phyloP scores from a whole-genome alignment of 2,888 invertebrate species.

The Thalpophila matura region DNA sequence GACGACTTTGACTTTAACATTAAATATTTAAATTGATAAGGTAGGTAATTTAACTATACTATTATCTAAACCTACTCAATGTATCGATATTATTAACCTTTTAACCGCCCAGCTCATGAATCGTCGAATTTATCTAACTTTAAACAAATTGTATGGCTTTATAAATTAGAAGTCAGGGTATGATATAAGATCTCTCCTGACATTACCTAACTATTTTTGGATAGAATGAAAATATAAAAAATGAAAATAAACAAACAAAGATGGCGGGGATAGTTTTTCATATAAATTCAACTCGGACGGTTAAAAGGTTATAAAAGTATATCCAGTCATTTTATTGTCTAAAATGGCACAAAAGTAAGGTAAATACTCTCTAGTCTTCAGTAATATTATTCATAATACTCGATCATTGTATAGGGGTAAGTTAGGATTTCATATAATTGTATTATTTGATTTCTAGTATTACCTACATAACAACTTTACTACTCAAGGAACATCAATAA shows the following conservation, averaged over 20 bases:
- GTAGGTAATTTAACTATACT: not conserved
- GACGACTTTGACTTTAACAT: conserved; percentile 44
- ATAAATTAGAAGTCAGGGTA: too few relatives aligned
- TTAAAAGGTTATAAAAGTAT: too few relatives aligned
- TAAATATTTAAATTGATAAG: conserved; percentile 35
- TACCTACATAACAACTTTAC: not conserved
- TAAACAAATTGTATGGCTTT: too few relatives aligned
- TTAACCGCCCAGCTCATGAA: too few relatives aligned
- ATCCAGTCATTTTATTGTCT: conserved; percentile 66
- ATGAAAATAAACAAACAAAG: too few relatives aligned
- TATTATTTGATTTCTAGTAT: not conserved
- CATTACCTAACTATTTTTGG: too few relatives aligned
- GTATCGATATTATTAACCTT: not conserved
- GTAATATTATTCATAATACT: conserved; percentile 20
- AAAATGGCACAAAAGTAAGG: conserved; percentile 59
- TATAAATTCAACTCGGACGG: too few relatives aligned
- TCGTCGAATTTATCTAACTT: too few relatives aligned
- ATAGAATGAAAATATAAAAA: too few relatives aligned
- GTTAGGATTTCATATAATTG: not conserved
- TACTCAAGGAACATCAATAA: conserved; percentile 22
- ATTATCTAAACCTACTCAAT: conserved; percentile 1
- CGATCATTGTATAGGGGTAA: conserved; percentile 6
- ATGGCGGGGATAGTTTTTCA: too few relatives aligned
- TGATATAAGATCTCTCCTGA: too few relatives aligned
- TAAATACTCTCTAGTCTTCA: conserved; percentile 10